These are phyloP conservation scores for Setophaga kirtlandii DNA, from an alignment of 2,113 vertebrate genomes.

Conservation along the genomic window DNA sequence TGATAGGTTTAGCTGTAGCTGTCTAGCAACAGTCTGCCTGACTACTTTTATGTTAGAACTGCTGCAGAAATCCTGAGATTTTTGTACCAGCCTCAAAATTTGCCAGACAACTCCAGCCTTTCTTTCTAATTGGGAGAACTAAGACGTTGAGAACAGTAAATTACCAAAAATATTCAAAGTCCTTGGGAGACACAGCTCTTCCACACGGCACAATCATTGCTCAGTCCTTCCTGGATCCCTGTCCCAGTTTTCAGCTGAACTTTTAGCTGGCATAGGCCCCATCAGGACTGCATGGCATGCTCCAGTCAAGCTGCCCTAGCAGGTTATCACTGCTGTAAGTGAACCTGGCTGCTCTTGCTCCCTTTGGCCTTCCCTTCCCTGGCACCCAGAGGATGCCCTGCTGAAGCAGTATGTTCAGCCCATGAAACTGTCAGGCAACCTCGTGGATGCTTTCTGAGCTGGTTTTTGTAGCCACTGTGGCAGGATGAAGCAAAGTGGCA, in stretches of 20 bases:
- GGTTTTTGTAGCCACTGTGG: not conserved
- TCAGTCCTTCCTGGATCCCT: not conserved
- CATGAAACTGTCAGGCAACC: not conserved
- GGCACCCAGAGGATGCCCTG: not conserved
- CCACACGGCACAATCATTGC: fast-evolving
- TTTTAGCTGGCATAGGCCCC: not conserved
- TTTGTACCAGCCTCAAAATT: not conserved
- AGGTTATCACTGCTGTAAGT: not conserved
- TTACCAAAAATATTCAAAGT: not conserved
- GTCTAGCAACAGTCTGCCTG: not conserved
- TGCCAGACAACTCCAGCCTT: not conserved
- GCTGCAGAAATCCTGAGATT: not conserved
- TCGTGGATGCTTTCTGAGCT: fast-evolving
- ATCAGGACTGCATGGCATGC: not conserved
- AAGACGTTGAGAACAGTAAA: not conserved
- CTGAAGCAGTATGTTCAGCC: not conserved
- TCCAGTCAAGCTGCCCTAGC: not conserved
- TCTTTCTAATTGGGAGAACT: not conserved
- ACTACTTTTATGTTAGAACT: not conserved
- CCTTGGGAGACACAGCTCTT: not conserved
- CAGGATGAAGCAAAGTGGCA: not conserved
- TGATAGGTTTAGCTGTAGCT: not conserved
- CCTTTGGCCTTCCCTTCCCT: not conserved
- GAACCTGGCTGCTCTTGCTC: not conserved
- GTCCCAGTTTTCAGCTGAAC: not conserved